Percentiles rank a stretch among this genome's conserved stretches.
phyloP scores from a whole-genome alignment of 2,888 invertebrate species.

The Helobdella robusta region DNA sequence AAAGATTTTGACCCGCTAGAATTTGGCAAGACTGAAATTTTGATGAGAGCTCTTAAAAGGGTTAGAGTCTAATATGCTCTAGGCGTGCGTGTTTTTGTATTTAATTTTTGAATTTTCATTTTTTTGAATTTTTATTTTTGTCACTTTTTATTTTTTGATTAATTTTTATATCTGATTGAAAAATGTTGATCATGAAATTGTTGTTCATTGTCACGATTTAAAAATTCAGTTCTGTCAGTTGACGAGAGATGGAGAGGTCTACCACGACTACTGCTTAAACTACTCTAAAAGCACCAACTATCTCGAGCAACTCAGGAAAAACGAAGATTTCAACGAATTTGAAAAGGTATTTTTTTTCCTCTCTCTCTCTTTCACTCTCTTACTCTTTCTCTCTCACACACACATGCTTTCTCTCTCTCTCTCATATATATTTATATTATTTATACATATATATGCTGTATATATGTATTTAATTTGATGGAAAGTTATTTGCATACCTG shows the following conservation, averaged over 20 bases:
- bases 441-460: too few relatives aligned
- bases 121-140: neutral
- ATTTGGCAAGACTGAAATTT: slow-evolving; percentile 53
- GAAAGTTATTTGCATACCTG: too few relatives aligned
- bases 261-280: slow-evolving; percentile 59
- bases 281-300: slow-evolving; percentile 58
- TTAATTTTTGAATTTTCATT: slow-evolving; percentile 7
- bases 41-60: slow-evolving; percentile 55
- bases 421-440: too few relatives aligned
- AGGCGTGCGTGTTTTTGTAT: too few relatives aligned
- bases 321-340: slow-evolving; percentile 57
- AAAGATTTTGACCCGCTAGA: slow-evolving; percentile 51
- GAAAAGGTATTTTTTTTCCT: too few relatives aligned
- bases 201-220: neutral
- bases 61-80: slow-evolving; percentile 44
- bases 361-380: too few relatives aligned
- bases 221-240: slow-evolving; percentile 43
- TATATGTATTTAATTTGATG: too few relatives aligned
- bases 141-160: neutral
- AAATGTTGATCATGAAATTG: neutral
- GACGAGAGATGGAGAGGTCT: slow-evolving; percentile 52
- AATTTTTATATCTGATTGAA: neutral
- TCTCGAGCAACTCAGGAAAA: slow-evolving; percentile 55
- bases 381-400: too few relatives aligned
- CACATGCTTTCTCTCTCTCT: too few relatives aligned